These are phyloP conservation scores for Noctua pronuba DNA, from an alignment of 2,888 invertebrate species.

Conservation along the genomic window DNA sequence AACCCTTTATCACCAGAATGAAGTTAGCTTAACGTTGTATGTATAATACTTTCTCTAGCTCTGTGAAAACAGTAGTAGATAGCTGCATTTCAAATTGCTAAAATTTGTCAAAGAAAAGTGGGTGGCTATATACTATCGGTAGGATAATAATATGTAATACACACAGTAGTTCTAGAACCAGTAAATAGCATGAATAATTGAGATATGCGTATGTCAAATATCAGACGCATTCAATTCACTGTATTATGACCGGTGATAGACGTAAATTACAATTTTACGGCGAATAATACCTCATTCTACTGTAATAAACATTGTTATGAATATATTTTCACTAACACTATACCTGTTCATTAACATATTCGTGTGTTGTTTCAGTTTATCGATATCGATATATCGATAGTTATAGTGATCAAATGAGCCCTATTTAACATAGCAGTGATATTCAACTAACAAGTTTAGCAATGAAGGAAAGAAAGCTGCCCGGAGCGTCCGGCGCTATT, in stretches of 20 bases:
- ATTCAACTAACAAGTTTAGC: conserved; percentile 88
- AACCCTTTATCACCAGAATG: neutral
- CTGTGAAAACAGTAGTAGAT: neutral
- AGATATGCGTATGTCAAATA: conserved; percentile 44
- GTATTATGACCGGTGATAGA: conserved; percentile 41
- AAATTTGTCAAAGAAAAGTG: neutral
- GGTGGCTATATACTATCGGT: neutral
- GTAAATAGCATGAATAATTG: conserved; percentile 53
- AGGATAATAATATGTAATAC: neutral
- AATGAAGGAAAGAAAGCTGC: conserved; percentile 89
- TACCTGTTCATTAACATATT: conserved; percentile 50
- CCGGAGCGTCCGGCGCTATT: conserved; percentile 88
- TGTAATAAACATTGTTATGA: conserved; percentile 50
- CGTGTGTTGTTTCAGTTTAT: conserved; percentile 61
- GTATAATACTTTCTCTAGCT: neutral
- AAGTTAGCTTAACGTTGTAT: neutral
- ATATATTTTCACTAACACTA: conserved; percentile 42
- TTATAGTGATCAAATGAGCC: conserved; percentile 72
- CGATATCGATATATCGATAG: conserved; percentile 81
- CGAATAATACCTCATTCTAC: conserved; percentile 47
- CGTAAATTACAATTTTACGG: conserved; percentile 52
- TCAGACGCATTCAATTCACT: conserved; percentile 41
- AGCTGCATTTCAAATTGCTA: neutral
- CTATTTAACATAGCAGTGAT: conserved; percentile 84
- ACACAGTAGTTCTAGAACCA: conserved; percentile 1